A percentile compares a stretch with the other conserved stretches of the same genome.
Conservation (phyloP, 53 echinoderm and acorn worm genomes). For the Holothuria leucospilota region DNA sequence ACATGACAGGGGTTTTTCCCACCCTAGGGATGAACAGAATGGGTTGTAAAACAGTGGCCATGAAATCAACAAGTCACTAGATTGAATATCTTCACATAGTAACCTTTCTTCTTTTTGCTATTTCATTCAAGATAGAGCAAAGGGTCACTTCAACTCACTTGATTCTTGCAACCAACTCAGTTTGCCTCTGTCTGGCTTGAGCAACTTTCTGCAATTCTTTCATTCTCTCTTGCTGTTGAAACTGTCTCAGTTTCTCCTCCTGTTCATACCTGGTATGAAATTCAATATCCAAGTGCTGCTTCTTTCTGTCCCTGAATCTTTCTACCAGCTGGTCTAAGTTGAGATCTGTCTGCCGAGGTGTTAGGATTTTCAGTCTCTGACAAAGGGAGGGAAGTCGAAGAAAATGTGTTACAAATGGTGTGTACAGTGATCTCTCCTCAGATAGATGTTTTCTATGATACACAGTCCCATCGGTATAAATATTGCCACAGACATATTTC, state of each 20-base stretch:
- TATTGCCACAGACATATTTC: too few relatives aligned
- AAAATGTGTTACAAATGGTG: background rate
- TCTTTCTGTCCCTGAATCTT: slow-evolving; percentile 89
- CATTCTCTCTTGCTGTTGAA: slow-evolving; percentile 89
- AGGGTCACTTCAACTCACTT: slow-evolving; percentile 57
- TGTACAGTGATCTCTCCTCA: too few relatives aligned
- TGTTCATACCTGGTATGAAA: slow-evolving; percentile 88
- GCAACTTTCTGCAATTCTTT: slow-evolving; percentile 89
- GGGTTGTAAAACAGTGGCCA: too few relatives aligned
- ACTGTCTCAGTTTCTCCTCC: slow-evolving; percentile 80
- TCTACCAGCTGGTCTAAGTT: slow-evolving; percentile 95
- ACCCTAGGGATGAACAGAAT: too few relatives aligned
- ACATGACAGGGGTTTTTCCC: too few relatives aligned
- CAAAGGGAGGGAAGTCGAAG: background rate
- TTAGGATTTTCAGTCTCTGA: slow-evolving; percentile 92
- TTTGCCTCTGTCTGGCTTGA: slow-evolving; percentile 79
- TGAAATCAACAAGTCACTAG: too few relatives aligned
- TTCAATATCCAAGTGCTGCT: slow-evolving; percentile 87
- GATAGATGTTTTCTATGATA: too few relatives aligned
- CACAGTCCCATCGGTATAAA: too few relatives aligned
- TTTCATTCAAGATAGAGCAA: background rate
- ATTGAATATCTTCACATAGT: too few relatives aligned
- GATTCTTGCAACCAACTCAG: slow-evolving; percentile 94
- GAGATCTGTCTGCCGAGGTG: slow-evolving; percentile 88
- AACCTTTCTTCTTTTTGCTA: too few relatives aligned